Base-by-base conservation (phyloP, 2,888 invertebrate genomes). In the Drosophila prostipennis region DNA sequence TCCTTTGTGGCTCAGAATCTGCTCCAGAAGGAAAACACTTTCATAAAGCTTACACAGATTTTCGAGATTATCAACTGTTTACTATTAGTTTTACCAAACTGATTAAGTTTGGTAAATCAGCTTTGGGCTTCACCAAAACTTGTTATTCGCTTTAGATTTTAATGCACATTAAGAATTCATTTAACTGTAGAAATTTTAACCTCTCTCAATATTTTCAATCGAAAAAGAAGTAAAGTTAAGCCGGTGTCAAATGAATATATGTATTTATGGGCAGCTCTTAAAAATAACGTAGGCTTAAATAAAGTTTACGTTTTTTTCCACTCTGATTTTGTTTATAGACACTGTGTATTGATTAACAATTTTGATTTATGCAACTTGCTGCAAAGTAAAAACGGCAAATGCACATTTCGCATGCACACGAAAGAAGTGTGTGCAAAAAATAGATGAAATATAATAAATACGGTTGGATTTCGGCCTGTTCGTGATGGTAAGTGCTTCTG, bases 271-370 rank as follows among this genome's bases (percentile, higher is more conserved):
- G 43, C 32, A 56, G 39, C 55, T 54, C 23, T 49, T 40, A 16
- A 70, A 64, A 63, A 43, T 11, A 39, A 40, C 53, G 36, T 14
- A 32, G 39, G 46, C 42, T 52, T 40, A 29, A 56, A 46, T 42
- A 63, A 58, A 59, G 40, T 29, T 51, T 34, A 7, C 13, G 7
- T 55, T 57, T 53, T 26, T 37, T 37, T 40, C n/a, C 29, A 48
- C 48, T 34, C 40, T 34, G 16, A 48, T 63, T 36, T 59, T 53
- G 53, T 64, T 57, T 61, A 36, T 70, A 36, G 51, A 51, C 60
- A 45, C 32, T 71, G 63, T 72, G 51, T 72, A 85, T 87, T 87
- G 82, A 85, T 87, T 81, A 81, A 85, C 77, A 81, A 75, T 85
- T 72, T 79, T 81, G 86, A 81, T 81, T 81, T 81, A 79, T 85